Percentiles rank a stretch among this genome's conserved stretches.
Conservation (phyloP, 2,797 vertebrate genomes). For the Thunnus albacares region DNA sequence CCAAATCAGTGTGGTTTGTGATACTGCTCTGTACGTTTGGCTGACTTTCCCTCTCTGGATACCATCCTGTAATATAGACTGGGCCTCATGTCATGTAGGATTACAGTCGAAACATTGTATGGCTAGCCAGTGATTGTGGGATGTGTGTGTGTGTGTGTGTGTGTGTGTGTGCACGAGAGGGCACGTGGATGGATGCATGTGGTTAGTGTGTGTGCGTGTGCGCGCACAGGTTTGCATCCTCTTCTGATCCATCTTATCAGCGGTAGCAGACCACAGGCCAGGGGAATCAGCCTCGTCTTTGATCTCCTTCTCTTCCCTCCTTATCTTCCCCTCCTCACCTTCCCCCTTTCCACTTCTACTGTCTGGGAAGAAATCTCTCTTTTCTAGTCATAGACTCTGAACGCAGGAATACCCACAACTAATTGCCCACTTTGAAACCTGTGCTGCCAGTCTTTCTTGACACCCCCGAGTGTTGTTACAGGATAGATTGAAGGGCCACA, state of each 20-base stretch:
- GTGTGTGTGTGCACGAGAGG: slow-evolving; percentile 11
- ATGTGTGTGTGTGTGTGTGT: slow-evolving; percentile 20
- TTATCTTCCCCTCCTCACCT: slow-evolving; percentile 23
- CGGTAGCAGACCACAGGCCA: slow-evolving; percentile 69
- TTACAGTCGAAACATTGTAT: slow-evolving; percentile 64
- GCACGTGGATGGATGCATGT: neutral
- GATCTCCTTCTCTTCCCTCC: slow-evolving; percentile 49
- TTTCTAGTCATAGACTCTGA: slow-evolving; percentile 40
- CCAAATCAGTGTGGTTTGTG: slow-evolving; percentile 23
- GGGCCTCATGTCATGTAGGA: slow-evolving; percentile 53
- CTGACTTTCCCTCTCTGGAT: slow-evolving; percentile 30
- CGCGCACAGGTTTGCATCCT: slow-evolving; percentile 14
- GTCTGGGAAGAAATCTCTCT: slow-evolving; percentile 18
- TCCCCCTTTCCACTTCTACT: slow-evolving; percentile 13
- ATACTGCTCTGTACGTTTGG: slow-evolving; percentile 20
- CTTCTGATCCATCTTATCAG: slow-evolving; percentile 78
- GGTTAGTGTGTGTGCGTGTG: slow-evolving; percentile 19
- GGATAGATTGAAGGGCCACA: slow-evolving; percentile 44
- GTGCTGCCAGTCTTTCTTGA: slow-evolving; percentile 2
- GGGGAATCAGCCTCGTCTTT: slow-evolving; percentile 59
- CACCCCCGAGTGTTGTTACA: slow-evolving; percentile 26
- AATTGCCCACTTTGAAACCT: slow-evolving; percentile 68
- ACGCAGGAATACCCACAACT: slow-evolving; percentile 36
- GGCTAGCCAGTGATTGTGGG: slow-evolving; percentile 57
- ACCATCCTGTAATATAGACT: slow-evolving; percentile 39